phyloP scores from a whole-genome alignment of 2,113 vertebrate genomes.

The Xenotilapia leptura region DNA sequence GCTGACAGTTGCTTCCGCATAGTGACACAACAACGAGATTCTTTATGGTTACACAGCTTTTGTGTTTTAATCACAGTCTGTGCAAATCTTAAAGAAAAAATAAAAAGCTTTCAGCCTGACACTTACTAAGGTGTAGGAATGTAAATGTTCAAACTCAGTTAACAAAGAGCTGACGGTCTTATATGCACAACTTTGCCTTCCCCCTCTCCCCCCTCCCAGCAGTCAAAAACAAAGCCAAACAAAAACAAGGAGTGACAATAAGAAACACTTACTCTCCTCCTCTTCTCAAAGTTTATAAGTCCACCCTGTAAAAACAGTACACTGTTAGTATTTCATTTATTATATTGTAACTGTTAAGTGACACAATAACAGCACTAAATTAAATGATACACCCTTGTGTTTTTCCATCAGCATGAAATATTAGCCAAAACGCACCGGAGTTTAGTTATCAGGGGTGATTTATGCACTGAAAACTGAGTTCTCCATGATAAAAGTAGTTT shows the following conservation, averaged over 20 bases:
- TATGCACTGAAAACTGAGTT: background rate
- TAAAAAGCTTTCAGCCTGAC: background rate
- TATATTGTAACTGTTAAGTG: too few species aligned
- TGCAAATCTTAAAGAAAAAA: background rate
- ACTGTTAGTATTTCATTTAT: background rate
- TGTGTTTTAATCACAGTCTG: background rate
- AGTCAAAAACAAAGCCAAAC: background rate
- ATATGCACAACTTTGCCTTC: background rate
- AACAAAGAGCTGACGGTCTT: background rate
- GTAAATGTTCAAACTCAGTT: background rate
- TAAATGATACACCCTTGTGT: background rate
- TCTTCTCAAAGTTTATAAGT: constrained; percentile 88
- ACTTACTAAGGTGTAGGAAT: background rate
- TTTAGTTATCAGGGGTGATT: background rate
- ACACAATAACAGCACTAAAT: background rate
- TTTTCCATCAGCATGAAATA: background rate
- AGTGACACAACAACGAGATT: background rate
- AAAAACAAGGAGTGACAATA: background rate
- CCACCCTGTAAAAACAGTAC: constrained; percentile 67
- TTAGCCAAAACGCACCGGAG: accelerated
- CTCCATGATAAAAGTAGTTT: background rate
- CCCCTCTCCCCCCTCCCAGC: background rate
- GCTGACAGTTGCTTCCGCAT: background rate
- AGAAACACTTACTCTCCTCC: constrained; percentile 78
- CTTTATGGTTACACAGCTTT: background rate